phyloP scores from a whole-genome alignment of 1,140 invertebrate species.

The Nephotettix cincticeps region DNA sequence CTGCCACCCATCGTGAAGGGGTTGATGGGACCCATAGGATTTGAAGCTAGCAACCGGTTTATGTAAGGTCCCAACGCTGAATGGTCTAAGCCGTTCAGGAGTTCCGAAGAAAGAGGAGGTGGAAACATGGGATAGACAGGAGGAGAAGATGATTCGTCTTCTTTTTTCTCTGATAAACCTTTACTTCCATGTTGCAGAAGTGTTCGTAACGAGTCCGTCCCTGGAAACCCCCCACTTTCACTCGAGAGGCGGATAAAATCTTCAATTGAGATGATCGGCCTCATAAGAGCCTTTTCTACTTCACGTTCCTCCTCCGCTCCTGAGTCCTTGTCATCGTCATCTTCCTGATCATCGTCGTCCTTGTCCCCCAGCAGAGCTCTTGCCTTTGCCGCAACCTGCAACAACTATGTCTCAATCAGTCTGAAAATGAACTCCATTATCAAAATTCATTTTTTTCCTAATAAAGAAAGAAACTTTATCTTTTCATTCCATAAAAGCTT shows the following conservation, averaged over 20 bases:
- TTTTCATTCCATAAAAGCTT: too few species aligned
- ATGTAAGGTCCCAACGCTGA: constrained; percentile 59
- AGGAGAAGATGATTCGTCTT: constrained; percentile 30
- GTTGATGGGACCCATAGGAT: constrained; percentile 14
- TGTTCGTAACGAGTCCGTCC: constrained; percentile 57
- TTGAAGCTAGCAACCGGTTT: constrained; percentile 50
- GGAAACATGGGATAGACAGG: constrained; percentile 30
- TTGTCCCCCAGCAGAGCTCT: neutral
- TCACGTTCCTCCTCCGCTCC: constrained; percentile 66
- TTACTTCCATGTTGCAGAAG: constrained; percentile 55
- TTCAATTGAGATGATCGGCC: constrained; percentile 57
- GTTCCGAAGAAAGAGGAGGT: constrained; percentile 26
- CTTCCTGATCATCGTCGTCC: constrained; percentile 42
- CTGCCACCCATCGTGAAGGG: constrained; percentile 15
- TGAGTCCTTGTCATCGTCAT: constrained; percentile 60
- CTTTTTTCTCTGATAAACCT: constrained; percentile 34
- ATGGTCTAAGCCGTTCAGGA: constrained; percentile 55
- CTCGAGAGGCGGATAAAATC: constrained; percentile 60
- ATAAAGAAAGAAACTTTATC: too few species aligned
- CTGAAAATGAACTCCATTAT: too few species aligned
- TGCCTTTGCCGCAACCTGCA: constrained; percentile 7
- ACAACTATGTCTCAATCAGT: constrained; percentile 28
- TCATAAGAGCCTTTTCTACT: constrained; percentile 58
- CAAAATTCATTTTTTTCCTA: too few species aligned
- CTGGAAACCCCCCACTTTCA: constrained; percentile 45